Evolutionary conservation across 2,113 vertebrate species (phyloP), one percentile per base, ranked within the genome.

Genomic region (Desmodus rotundus): DNA sequence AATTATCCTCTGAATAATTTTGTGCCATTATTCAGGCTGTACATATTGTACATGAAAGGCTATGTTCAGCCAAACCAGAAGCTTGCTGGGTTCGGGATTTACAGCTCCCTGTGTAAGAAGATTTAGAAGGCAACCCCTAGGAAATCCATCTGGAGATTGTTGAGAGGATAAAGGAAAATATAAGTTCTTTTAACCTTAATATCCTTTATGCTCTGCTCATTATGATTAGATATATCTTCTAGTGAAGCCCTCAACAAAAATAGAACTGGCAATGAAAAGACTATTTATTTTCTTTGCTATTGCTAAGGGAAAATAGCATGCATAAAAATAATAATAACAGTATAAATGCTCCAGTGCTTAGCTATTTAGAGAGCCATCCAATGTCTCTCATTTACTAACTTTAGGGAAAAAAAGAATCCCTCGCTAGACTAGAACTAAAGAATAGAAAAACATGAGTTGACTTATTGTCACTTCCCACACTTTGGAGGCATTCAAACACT

Each of bases 131-230:
- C 83, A 96, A 93, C 96, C 97, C 97, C n/a, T 33, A 86, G 96
- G 96, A 98, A 98, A 98, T 96, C 78, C 94, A 96, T 97, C 95
- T 92, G 95, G 41, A 98, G 98, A 98, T 98, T 68, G 67, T 56
- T 94, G 96, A 16, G 43, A 96, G 96, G 98, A 98, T 97, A 97
- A 98, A 96, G 95, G 93, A 92, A 98, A 98, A 96, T 77, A 82
- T 26, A 95, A 97, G 76, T 97, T 97, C 82, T 95, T 94, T 98
- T 96, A 92, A 97, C 98, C 97, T 98, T 90, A 97, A 98, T 97
- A 97, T 96, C 96, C 94, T 97, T 98, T 98, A 94, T 97, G 90
- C 93, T 95, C 73, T 93, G 19, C 98, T 98, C 96, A 97, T 98
- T 97, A 94, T 96, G 81, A 95, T 88, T 91, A 98, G 86, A 85